Evolutionary conservation across 2,888 invertebrate genomes (phyloP), one percentile per base, ranked within the genome.

Genomic region (Cryptocephalus primarius): DNA sequence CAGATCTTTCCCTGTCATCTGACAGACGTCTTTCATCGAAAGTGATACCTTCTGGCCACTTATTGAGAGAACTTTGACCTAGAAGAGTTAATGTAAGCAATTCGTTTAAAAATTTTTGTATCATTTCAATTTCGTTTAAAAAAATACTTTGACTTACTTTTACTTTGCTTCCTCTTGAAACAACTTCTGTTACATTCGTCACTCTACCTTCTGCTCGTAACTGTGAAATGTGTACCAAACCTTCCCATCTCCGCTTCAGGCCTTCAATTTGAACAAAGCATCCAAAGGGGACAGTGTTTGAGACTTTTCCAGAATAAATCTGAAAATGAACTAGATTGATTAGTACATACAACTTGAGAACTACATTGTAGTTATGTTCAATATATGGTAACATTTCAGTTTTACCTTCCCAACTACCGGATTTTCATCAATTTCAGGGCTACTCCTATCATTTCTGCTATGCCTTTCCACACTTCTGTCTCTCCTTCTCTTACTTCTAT

Each of bases 21-120:
- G 99, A 66, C 97, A 92, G 0, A 96, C 99, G 71, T 99, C 96
- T 72, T 95, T 96, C 86, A 97, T 93, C 0, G 92, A 92, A 2
- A 97, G 75, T 1, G 96, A 95, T 0, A 91, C 88, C 70, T 95
- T 97, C 64, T 91, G 90, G 0, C 93, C 94, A n/a, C 88, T 86
- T 33, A 94, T 79, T 11, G 90, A 90, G 46, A 95, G 71, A 1
- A 96, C 92, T 76, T 97, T 94, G 0, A 85, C 77, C 74, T 80
- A 64, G 41, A 68, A 38, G 41, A 22, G 9, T 36, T 36, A 11
- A 11, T 6, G n/a, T 36, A 36, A 4, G 22, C 6, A 22, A 6
- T 22, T 22, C 6, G 22, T 22, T n/a, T n/a, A n/a, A n/a, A n/a
- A n/a, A n/a, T n/a, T n/a, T n/a, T n/a, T n/a, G n/a, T n/a, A n/a